These are phyloP conservation scores for Atherinosoma microstoma DNA, from an alignment of 2,797 vertebrate genomes.

Conservation along the genomic window DNA sequence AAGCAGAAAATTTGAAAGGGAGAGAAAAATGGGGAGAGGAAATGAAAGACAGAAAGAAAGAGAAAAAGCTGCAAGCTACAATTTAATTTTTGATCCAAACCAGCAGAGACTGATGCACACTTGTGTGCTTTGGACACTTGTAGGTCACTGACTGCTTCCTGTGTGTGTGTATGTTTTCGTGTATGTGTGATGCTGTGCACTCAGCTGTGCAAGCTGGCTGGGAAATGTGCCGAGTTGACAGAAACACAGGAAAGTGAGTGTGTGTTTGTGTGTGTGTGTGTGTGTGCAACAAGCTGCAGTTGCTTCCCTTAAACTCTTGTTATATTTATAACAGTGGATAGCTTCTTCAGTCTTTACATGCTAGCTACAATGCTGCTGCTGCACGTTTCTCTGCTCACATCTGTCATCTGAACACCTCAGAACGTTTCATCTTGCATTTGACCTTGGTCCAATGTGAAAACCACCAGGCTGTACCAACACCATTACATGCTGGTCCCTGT, in stretches of 20 bases:
- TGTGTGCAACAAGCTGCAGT: conserved; percentile 70
- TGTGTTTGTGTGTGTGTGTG: conserved; percentile 41
- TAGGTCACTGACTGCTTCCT: conserved; percentile 72
- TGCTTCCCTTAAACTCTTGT: conserved; percentile 69
- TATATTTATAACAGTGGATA: conserved; percentile 72
- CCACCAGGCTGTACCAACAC: conserved; percentile 49
- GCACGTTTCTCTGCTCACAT: conserved; percentile 41
- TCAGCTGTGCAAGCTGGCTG: conserved; percentile 76
- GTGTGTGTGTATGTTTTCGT: conserved; percentile 27
- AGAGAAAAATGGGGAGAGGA: conserved; percentile 4
- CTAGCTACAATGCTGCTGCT: conserved; percentile 46
- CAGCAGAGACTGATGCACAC: conserved; percentile 71
- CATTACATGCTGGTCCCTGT: conserved; percentile 37
- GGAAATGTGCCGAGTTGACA: conserved; percentile 86
- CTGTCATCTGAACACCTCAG: conserved; percentile 55
- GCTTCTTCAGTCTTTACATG: conserved; percentile 50
- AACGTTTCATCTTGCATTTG: conserved; percentile 63
- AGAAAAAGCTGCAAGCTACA: conserved; percentile 59
- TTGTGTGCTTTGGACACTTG: conserved; percentile 78
- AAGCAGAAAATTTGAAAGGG: conserved; percentile 35
- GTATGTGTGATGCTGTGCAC: conserved; percentile 64
- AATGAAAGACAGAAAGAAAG: conserved; percentile 17
- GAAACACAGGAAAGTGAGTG: conserved; percentile 65
- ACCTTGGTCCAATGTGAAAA: conserved; percentile 73
- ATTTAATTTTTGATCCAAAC: conserved; percentile 73